Conservation (phyloP, 2,888 invertebrate genomes). For the Amaurobius ferox region DNA sequence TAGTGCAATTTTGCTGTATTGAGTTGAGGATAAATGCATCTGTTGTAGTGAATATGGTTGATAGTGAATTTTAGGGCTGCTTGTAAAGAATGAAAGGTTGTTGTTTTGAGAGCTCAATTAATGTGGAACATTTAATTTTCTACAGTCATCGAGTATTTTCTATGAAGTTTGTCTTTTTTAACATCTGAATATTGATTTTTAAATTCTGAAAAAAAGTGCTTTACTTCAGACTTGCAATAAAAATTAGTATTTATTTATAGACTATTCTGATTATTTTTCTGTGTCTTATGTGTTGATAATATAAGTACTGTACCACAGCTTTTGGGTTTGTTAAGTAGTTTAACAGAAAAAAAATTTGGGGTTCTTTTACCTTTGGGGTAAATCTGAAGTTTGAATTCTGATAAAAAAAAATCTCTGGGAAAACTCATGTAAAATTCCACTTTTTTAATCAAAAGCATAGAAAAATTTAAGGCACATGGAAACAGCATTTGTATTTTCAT, state of each 20-base stretch:
- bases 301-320: no score
- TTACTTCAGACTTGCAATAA: slow-evolving; percentile 57
- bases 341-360: no score
- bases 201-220: slow-evolving; percentile 30
- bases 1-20: no score
- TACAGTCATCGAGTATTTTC: slow-evolving; percentile 7
- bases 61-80: neutral
- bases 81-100: neutral
- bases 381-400: no score
- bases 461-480: no score
- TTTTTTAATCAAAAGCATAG: no score
- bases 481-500: no score
- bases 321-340: no score
- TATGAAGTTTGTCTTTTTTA: slow-evolving; percentile 8
- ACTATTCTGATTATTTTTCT: neutral
- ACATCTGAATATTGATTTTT: neutral
- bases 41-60: neutral
- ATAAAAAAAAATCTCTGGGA: no score
- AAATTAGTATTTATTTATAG: slow-evolving; percentile 65
- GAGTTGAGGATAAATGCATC: no score
- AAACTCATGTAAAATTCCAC: no score
- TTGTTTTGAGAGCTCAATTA: slow-evolving; percentile 32
- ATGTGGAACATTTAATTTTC: slow-evolving; percentile 30
- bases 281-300: neutral
- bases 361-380: no score